Evolutionary conservation across 1,140 invertebrate species (phyloP).

Genomic region (Thrips palmi): DNA sequence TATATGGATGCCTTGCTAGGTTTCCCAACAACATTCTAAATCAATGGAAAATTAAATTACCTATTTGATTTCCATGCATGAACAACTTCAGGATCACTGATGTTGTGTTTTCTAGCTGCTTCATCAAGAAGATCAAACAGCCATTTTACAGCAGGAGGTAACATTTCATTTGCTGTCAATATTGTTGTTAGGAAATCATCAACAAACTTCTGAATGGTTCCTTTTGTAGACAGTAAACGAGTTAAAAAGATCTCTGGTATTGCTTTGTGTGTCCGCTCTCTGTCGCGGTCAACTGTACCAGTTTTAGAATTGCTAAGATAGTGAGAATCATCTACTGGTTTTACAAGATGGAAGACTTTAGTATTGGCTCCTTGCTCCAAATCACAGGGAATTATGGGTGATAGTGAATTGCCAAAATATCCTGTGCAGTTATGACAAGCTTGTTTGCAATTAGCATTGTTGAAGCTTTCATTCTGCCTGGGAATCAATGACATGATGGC

Average conservation of each 20-base stretch:
- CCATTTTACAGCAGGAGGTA: constrained; percentile 88
- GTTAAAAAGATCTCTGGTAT: constrained; percentile 93
- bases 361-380: constrained; percentile 48
- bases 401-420: constrained; percentile 54
- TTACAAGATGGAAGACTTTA: constrained; percentile 66
- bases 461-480: constrained; percentile 66
- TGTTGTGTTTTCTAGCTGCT: constrained; percentile 64
- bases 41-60: constrained; percentile 16
- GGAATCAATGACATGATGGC: constrained; percentile 85
- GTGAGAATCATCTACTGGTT: constrained; percentile 52
- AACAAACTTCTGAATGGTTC: constrained; percentile 90
- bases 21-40: constrained; percentile 7
- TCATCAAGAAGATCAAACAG: constrained; percentile 88
- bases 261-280: constrained; percentile 74
- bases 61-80: constrained; percentile 93
- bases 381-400: constrained; percentile 59
- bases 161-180: constrained; percentile 69
- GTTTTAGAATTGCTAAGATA: constrained; percentile 30
- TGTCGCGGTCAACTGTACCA: too few relatives aligned
- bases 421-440: constrained; percentile 60
- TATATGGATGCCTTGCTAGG: too few relatives aligned
- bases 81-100: constrained; percentile 72
- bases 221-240: constrained; percentile 78
- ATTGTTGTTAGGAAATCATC: constrained; percentile 87
- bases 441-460: constrained; percentile 51